A percentile compares a stretch with the other conserved stretches of the same genome.
Evolutionary conservation across 23 tunicate genomes (phyloP).

Genomic region (Trididemnum nubilum): DNA sequence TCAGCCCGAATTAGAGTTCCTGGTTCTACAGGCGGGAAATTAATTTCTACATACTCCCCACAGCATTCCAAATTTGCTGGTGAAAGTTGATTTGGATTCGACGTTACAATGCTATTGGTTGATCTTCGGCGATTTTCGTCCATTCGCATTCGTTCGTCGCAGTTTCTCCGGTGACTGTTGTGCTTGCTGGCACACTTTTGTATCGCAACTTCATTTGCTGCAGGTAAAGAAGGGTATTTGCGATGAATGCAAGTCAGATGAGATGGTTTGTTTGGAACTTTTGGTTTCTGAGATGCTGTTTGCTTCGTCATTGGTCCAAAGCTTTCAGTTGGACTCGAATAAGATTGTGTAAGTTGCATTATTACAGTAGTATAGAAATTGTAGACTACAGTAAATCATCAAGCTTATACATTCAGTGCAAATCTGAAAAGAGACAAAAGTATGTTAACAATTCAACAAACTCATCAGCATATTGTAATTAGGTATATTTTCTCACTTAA

Average conservation of each 20-base stretch:
- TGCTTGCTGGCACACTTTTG: neutral
- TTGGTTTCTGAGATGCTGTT: slow-evolving; percentile 3
- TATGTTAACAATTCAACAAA: too few species aligned
- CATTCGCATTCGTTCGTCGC: too few species aligned
- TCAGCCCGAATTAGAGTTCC: slow-evolving; percentile 21
- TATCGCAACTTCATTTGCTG: neutral
- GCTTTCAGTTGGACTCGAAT: neutral
- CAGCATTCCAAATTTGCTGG: neutral
- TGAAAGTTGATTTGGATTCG: neutral
- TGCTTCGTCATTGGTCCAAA: neutral
- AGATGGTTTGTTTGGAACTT: slow-evolving; percentile 15
- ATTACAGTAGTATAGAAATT: too few species aligned
- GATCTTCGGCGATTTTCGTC: neutral
- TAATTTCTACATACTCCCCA: slow-evolving; percentile 15
- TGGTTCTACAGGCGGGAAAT: slow-evolving; percentile 18
- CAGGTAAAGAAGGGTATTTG: slow-evolving; percentile 4
- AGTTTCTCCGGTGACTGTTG: too few species aligned
- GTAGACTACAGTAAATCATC: too few species aligned
- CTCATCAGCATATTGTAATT: too few species aligned
- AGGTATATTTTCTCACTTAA: too few species aligned
- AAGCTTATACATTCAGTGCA: too few species aligned
- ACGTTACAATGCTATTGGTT: neutral
- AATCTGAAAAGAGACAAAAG: too few species aligned
- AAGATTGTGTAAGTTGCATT: neutral
- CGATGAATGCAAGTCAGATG: slow-evolving; percentile 7